Evolutionary conservation across 2,113 vertebrate species (phyloP), one percentile per base, ranked within the genome.

Genomic region (Pampusana beccarii): DNA sequence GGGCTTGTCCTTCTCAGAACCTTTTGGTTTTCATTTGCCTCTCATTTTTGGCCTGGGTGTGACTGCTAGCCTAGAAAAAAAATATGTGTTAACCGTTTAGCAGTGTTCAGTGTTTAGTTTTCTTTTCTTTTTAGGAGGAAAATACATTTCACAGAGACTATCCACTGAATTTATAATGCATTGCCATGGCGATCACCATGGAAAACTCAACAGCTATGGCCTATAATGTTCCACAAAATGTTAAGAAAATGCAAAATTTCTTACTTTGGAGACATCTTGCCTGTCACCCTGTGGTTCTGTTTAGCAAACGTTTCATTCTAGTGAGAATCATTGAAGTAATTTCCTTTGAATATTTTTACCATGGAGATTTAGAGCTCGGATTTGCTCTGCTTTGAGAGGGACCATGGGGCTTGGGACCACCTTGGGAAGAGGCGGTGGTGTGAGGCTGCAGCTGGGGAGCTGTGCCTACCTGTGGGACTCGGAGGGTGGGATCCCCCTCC

Each of bases 171-270:
- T 91, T 79, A 74, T 56, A 72, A 50, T 67, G 42, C 26, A 86
- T 83, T n/a, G 23, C 53, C 77, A 9, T 67, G 51, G 51, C 64
- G 51, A 78, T 86, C 42, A 66, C 26, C n/a, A 23, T 64, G 42
- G 65, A 86, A 92, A 75, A 84, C 33, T 18, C 69, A 85, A 38
- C n/a, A 81, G 40, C 61, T 86, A 57, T 18, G 48, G 81, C n/a
- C 24, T 19, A 13, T 46, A 15, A 36, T 51, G 18, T 77, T 72
- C 23, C 29, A 67, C 16, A 81, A 71, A 67, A 54, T 8, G 11
- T 56, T 79, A 86, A 79, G 77, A 92, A 92, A 94, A 80, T 15
- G 23, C 50, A 80, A 38, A 29, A 50, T 70, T 88, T 91, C n/a
- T 72, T 88, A 15, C n/a, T 42, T 4, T 70, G 25, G 46, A 29